Percentiles rank a stretch among this genome's conserved stretches.
These are phyloP conservation scores for Crenichthys baileyi DNA, from an alignment of 2,797 vertebrate species.

Conservation along the genomic window DNA sequence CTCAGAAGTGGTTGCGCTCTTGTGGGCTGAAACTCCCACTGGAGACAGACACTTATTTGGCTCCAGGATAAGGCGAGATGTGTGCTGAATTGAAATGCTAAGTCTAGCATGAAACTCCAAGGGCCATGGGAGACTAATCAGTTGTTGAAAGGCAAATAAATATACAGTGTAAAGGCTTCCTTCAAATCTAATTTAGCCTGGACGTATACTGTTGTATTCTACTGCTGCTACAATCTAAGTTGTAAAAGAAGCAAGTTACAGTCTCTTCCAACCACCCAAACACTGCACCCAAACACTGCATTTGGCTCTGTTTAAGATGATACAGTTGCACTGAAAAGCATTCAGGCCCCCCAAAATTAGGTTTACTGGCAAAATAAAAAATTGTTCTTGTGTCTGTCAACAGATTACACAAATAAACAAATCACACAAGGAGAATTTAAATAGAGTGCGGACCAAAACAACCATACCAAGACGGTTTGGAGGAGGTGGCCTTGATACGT, in stretches of 20 bases:
- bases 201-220: constrained; percentile 41
- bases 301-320: constrained; percentile 37
- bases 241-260: constrained; percentile 48
- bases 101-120: constrained; percentile 77
- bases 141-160: constrained; percentile 75
- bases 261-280: neutral
- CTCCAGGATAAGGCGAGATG: constrained; percentile 75
- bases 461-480: too few relatives aligned
- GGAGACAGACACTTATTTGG: constrained; percentile 77
- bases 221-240: constrained; percentile 36
- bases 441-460: neutral
- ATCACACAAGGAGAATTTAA: neutral
- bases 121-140: constrained; percentile 77
- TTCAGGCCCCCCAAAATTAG: neutral
- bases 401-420: neutral
- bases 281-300: neutral
- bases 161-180: constrained; percentile 64
- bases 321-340: neutral
- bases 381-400: neutral
- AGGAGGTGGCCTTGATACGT: too few relatives aligned
- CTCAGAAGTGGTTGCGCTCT: constrained; percentile 69
- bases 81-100: constrained; percentile 80
- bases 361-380: neutral
- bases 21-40: constrained; percentile 72
- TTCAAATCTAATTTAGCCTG: constrained; percentile 69